Evolutionary conservation across 2,888 invertebrate species (phyloP).

Genomic region (Eupithecia inturbata): DNA sequence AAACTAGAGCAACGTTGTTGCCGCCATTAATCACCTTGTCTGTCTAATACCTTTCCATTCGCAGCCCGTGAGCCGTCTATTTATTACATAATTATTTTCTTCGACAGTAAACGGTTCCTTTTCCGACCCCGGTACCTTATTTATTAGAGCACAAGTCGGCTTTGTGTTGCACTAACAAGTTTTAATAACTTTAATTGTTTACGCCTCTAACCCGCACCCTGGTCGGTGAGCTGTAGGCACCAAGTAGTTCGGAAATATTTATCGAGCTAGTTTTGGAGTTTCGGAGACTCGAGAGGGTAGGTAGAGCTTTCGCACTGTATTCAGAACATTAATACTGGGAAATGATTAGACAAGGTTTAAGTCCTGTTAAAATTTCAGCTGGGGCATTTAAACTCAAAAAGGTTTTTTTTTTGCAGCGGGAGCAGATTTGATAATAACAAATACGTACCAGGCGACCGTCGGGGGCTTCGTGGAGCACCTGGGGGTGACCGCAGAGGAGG

Average conservation of each 20-base stretch:
- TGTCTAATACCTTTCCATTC: slow-evolving; percentile 81
- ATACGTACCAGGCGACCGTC: slow-evolving; percentile 94
- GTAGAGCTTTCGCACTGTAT: slow-evolving; percentile 37
- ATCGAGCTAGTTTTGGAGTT: slow-evolving; percentile 69
- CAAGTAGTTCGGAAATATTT: slow-evolving; percentile 68
- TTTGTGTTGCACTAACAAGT: slow-evolving; percentile 71
- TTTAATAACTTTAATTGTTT: slow-evolving; percentile 80
- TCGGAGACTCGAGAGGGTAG: slow-evolving; percentile 48
- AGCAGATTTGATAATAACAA: slow-evolving; percentile 93
- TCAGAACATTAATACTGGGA: slow-evolving; percentile 44
- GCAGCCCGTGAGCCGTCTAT: slow-evolving; percentile 72
- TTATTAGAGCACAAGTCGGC: slow-evolving; percentile 65
- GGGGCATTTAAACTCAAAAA: not conserved
- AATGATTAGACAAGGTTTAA: slow-evolving; percentile 51
- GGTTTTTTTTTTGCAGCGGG: slow-evolving; percentile 85
- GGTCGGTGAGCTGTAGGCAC: slow-evolving; percentile 62
- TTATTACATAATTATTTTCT: slow-evolving; percentile 81
- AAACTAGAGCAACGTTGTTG: slow-evolving; percentile 65
- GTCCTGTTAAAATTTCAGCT: slow-evolving; percentile 49
- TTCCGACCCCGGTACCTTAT: slow-evolving; percentile 61
- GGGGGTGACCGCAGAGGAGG: slow-evolving; percentile 86
- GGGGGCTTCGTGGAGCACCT: slow-evolving; percentile 90
- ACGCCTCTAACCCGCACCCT: slow-evolving; percentile 72
- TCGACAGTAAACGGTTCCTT: slow-evolving; percentile 68
- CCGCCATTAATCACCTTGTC: slow-evolving; percentile 81